Base-by-base conservation (phyloP, 2,113 vertebrate genomes). In the Chionodraco myersi region DNA sequence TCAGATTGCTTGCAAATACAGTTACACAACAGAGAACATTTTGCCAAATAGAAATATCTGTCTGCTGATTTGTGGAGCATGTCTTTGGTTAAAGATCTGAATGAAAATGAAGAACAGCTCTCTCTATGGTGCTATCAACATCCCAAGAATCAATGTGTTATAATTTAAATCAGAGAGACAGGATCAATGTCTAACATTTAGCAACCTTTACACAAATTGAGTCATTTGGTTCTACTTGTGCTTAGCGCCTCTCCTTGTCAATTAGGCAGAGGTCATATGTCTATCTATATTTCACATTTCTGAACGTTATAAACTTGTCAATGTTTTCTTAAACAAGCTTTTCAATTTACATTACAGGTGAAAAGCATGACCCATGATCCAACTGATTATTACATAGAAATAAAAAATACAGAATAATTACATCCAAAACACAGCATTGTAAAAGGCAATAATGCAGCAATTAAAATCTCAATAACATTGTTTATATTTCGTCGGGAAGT, bases 381-480 rank as follows among this genome's bases (percentile, higher is more conserved):
- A 92, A 94, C 86, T 79, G 90, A 92, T 86, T 91, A 87, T 89
- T 88, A 94, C 86, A 82, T 91, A 89, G 82, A 95, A 94, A 95
- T 94, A 94, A 93, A 93, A 95, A 94, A 93, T 91, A 94, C 92
- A 92, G 88, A 90, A 93, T 93, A 91, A 91, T 93, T 93, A 94
- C 94, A 95, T 93, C 94, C 91, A 94, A 93, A 94, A 95, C 93
- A 94, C 93, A 94, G 92, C 93, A 91, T 95, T 94, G 91, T 93
- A 94, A 95, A 95, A 95, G 91, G 92, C 94, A 94, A 95, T 91
- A 93, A 94, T 93, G 93, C 92, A 94, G 93, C 94, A 92, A 94
- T 94, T 92, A 89, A 94, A 94, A 91, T 92, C 80, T 92, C 85
- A 79, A 79, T 91, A 90, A 93, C 84, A 88, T 92, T 80, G 90